These are phyloP conservation scores for Prochilodus magdalenae DNA, from an alignment of 2,113 vertebrate genomes.

Conservation along the genomic window DNA sequence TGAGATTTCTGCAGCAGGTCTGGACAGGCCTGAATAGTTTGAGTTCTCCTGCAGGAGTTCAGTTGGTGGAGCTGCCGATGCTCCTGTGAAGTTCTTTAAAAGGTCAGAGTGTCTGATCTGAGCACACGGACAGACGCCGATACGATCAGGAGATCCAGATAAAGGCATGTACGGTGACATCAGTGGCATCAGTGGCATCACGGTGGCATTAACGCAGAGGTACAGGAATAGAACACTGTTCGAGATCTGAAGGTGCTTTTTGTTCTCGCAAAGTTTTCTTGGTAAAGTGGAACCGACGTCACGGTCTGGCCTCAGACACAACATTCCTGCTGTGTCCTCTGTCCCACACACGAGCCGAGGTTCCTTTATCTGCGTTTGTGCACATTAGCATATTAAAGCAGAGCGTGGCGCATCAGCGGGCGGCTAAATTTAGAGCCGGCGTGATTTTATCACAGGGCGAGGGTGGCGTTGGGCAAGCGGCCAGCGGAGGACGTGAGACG, in stretches of 20 bases:
- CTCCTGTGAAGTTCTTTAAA: background rate
- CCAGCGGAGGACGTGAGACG: too few relatives aligned
- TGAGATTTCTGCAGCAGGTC: slow-evolving; percentile 23
- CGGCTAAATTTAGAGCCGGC: too few relatives aligned
- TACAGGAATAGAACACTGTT: background rate
- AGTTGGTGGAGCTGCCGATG: background rate
- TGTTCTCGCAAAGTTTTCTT: background rate
- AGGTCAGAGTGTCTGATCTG: background rate
- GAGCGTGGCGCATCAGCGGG: too few relatives aligned
- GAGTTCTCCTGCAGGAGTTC: background rate
- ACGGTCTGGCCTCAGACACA: background rate
- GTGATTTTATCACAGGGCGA: too few relatives aligned
- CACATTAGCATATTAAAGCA: too few relatives aligned
- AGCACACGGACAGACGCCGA: background rate
- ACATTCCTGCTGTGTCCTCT: background rate
- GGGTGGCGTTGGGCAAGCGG: too few relatives aligned
- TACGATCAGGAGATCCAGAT: background rate
- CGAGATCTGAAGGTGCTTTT: background rate
- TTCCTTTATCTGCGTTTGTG: too few relatives aligned
- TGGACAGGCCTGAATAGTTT: slow-evolving; percentile 42
- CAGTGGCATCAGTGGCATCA: too few relatives aligned
- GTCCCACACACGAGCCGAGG: background rate
- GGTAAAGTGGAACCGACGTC: background rate
- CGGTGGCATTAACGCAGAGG: too few relatives aligned
- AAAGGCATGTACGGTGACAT: background rate